Conservation (phyloP, 2,888 invertebrate genomes). For the Pyrochroa serraticornis region DNA sequence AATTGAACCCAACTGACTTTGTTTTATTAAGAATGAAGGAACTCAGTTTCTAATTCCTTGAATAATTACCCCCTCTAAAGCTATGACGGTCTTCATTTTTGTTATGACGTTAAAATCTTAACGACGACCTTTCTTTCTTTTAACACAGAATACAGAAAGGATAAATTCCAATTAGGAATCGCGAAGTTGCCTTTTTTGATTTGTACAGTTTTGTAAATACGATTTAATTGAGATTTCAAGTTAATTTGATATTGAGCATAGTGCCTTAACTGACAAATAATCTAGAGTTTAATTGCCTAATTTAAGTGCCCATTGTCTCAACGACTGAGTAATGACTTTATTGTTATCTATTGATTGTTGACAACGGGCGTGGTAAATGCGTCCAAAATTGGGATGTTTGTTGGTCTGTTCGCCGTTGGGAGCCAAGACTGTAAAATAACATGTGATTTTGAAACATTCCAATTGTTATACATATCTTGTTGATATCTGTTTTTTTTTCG, state of each 20-base stretch:
- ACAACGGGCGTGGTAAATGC: background rate
- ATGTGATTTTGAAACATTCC: conserved; percentile 40
- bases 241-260: conserved; percentile 2
- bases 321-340: background rate
- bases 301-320: conserved; percentile 18
- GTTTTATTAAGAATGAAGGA: no score
- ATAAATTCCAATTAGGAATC: no score
- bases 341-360: conserved; percentile 3
- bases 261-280: conserved; percentile 27
- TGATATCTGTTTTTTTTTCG: conserved; percentile 16
- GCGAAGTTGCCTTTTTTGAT: no score
- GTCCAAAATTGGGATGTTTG: conserved; percentile 20
- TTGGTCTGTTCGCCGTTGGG: background rate
- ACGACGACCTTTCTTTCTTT: no score
- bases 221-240: no score
- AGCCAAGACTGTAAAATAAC: conserved; percentile 20
- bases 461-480: conserved; percentile 34
- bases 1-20: no score
- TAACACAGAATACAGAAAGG: no score
- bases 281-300: background rate
- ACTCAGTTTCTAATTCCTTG: no score
- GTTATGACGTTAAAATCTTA: no score
- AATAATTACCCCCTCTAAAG: no score
- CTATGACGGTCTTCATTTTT: no score
- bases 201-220: no score